phyloP scores from a whole-genome alignment of 1,140 invertebrate genomes.

The Lepidurus packardi region DNA sequence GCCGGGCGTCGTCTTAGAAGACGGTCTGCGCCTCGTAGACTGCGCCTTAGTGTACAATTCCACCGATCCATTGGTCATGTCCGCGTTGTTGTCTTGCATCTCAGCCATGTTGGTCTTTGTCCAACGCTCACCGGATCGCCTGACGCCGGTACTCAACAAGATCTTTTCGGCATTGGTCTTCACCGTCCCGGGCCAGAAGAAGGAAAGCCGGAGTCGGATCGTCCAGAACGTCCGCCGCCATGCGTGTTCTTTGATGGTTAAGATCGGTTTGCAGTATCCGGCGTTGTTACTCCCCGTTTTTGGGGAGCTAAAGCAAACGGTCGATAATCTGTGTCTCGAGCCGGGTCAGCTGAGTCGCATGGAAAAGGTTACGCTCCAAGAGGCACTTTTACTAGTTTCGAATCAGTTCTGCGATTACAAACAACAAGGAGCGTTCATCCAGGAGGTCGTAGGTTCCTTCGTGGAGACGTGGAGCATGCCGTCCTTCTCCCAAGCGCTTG shows the following conservation, averaged over 20 bases:
- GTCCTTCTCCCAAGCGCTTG: slow-evolving; percentile 51
- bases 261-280: slow-evolving; percentile 79
- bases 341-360: slow-evolving; percentile 63
- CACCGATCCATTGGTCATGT: slow-evolving; percentile 67
- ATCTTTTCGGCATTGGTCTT: slow-evolving; percentile 76
- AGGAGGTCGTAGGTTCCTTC: slow-evolving; percentile 64
- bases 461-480: slow-evolving; percentile 57
- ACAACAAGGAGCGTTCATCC: slow-evolving; percentile 71
- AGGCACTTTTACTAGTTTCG: slow-evolving; percentile 70
- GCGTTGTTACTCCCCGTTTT: slow-evolving; percentile 77
- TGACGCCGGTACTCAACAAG: slow-evolving; percentile 75
- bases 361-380: slow-evolving; percentile 71
- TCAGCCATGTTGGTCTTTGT: slow-evolving; percentile 84
- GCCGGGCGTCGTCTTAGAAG: slow-evolving; percentile 54
- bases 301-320: slow-evolving; percentile 69
- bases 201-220: slow-evolving; percentile 58
- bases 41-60: slow-evolving; percentile 68
- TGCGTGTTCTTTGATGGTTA: slow-evolving; percentile 81
- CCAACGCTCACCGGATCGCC: slow-evolving; percentile 55
- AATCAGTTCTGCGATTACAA: slow-evolving; percentile 86
- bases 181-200: slow-evolving; percentile 56
- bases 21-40: slow-evolving; percentile 65
- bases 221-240: slow-evolving; percentile 80
- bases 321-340: slow-evolving; percentile 58
- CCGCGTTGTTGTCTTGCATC: slow-evolving; percentile 75